phyloP scores from a whole-genome alignment of 2,113 vertebrate species.

The Nesogale talazaci region DNA sequence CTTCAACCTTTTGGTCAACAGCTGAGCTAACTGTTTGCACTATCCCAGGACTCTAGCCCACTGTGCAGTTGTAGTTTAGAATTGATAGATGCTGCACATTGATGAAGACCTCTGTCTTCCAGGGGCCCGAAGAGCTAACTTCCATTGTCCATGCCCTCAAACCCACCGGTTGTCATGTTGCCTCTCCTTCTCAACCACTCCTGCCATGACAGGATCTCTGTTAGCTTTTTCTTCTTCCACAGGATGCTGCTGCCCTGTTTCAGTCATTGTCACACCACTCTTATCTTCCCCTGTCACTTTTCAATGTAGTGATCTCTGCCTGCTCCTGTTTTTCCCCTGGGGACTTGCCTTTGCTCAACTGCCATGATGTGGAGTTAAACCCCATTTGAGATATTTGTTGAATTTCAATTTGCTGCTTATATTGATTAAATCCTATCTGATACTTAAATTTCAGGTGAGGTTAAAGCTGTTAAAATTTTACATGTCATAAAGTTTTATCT shows the following conservation, averaged over 20 bases:
- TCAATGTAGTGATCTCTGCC: not conserved
- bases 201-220: fast-evolving
- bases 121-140: not conserved
- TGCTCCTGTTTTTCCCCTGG: not conserved
- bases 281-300: not conserved
- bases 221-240: not conserved
- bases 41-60: not conserved
- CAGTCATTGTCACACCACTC: not conserved
- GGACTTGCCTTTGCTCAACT: not conserved
- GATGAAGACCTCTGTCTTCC: not conserved
- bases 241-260: not conserved
- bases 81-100: not conserved
- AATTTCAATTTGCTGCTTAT: not conserved
- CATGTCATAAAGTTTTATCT: not conserved
- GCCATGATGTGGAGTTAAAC: not conserved
- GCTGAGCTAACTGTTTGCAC: not conserved
- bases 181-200: not conserved
- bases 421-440: not conserved
- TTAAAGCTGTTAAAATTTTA: not conserved
- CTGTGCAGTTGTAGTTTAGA: not conserved
- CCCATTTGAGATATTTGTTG: not conserved
- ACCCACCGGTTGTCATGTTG: not conserved
- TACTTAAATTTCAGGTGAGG: not conserved
- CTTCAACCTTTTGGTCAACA: not conserved
- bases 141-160: not conserved